phyloP scores from a whole-genome alignment of 2,113 vertebrate genomes.

The Lepus americanus region DNA sequence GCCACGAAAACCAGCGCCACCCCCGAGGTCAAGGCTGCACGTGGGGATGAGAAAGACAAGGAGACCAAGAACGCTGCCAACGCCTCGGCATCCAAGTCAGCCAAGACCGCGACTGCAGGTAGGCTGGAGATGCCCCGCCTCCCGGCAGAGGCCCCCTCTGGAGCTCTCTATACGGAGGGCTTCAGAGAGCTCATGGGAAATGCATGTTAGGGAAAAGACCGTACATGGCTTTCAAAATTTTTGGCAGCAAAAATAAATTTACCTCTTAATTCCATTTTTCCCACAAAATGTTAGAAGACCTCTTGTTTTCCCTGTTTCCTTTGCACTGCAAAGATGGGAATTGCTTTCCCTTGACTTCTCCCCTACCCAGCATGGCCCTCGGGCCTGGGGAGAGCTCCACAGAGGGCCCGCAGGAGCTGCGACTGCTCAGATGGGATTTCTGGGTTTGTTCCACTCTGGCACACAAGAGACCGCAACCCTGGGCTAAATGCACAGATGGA shows the following conservation, averaged over 20 bases:
- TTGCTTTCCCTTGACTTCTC: neutral
- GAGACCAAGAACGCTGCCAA: conserved; percentile 97
- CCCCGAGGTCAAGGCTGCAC: conserved; percentile 88
- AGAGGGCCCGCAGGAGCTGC: neutral
- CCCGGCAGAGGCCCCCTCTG: accelerated
- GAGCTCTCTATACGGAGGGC: no score
- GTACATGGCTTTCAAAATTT: no score
- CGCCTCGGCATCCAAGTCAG: conserved; percentile 93
- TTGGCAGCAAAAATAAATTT: no score
- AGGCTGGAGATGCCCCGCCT: conserved; percentile 20
- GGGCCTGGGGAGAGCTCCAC: neutral
- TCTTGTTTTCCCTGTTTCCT: no score
- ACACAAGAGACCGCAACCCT: neutral
- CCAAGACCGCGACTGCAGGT: conserved; percentile 93
- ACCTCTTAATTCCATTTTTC: no score
- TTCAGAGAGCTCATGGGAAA: no score
- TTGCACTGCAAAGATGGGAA: neutral
- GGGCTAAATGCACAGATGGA: conserved; percentile 7
- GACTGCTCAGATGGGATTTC: neutral
- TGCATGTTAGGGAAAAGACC: no score
- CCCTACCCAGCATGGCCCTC: neutral
- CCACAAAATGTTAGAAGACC: no score
- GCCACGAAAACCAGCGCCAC: conserved; percentile 85
- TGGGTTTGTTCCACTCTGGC: neutral
- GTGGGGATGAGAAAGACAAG: conserved; percentile 94